Percentiles rank a stretch among this genome's conserved stretches.
phyloP scores from a whole-genome alignment of 2,113 vertebrate genomes.

The Notarius quadriscutis region DNA sequence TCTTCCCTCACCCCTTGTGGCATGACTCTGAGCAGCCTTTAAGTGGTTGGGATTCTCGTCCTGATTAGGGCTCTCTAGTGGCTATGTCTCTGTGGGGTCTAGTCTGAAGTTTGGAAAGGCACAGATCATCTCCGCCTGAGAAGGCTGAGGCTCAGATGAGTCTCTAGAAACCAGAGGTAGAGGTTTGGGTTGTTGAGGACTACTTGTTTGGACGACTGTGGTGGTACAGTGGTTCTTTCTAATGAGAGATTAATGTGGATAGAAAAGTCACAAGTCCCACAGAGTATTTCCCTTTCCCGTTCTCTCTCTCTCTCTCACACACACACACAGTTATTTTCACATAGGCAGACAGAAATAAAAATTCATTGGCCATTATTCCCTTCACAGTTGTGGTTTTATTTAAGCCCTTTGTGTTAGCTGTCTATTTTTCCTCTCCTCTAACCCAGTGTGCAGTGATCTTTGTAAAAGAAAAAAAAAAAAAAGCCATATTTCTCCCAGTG shows the following conservation, averaged over 20 bases:
- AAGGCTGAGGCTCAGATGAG: not conserved
- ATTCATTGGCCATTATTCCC: conserved; percentile 20
- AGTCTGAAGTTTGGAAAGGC: conserved; percentile 37
- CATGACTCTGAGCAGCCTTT: conserved; percentile 41
- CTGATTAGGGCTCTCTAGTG: conserved; percentile 49
- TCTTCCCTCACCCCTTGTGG: conserved; percentile 40
- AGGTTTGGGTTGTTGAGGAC: conserved; percentile 14
- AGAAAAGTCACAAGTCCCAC: not conserved
- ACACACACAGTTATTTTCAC: not conserved
- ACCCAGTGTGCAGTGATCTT: conserved; percentile 21
- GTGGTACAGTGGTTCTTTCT: conserved; percentile 23
- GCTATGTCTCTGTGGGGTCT: conserved; percentile 34
- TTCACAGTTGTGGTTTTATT: conserved; percentile 33
- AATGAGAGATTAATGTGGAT: conserved; percentile 36
- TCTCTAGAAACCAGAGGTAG: conserved; percentile 20
- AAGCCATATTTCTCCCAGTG: conserved; percentile 30
- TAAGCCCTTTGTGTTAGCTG: conserved; percentile 1
- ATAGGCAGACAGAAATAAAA: conserved; percentile 1
- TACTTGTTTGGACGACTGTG: conserved; percentile 7
- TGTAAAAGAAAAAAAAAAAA: not conserved
- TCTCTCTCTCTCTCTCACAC: not conserved
- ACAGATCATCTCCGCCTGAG: conserved; percentile 12
- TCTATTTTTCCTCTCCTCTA: conserved; percentile 14
- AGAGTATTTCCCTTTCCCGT: not conserved
- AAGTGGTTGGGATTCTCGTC: conserved; percentile 51